Conservation (phyloP, 2,113 vertebrate species). For the Trogon surrucura region DNA sequence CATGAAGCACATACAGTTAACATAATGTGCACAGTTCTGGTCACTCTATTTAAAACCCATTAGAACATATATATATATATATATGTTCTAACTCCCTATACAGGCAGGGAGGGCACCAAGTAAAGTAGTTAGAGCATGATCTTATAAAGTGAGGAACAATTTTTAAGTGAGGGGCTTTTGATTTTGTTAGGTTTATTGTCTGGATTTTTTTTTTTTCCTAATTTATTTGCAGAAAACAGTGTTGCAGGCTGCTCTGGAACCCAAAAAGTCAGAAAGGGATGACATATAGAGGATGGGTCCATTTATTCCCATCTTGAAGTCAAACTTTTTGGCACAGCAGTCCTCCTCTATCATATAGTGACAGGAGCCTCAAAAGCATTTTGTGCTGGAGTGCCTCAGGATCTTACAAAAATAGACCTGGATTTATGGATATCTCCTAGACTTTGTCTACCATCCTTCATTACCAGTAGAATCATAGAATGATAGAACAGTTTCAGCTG, state of each 20-base stretch:
- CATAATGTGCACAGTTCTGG: not conserved
- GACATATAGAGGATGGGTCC: fast-evolving
- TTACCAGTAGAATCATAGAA: not conserved
- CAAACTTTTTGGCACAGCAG: not conserved
- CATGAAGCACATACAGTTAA: not conserved
- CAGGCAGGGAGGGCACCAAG: not conserved
- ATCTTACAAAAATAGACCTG: not conserved
- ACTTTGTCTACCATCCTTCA: not conserved
- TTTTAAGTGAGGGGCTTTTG: not conserved
- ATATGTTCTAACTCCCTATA: not conserved
- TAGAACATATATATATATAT: not conserved
- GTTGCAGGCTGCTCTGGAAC: not conserved
- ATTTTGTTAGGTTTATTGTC: not conserved
- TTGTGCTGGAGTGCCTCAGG: not conserved
- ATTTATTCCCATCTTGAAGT: not conserved
- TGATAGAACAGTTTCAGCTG: no score
- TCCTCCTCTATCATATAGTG: not conserved
- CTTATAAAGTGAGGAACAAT: not conserved
- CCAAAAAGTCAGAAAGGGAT: not conserved
- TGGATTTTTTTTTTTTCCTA: not conserved
- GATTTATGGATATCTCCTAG: not conserved
- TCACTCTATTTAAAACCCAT: not conserved
- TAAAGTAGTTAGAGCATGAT: not conserved
- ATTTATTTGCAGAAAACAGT: not conserved
- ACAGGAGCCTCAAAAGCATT: not conserved